Percentiles rank a stretch among this genome's conserved stretches.
Conservation (phyloP, 2,113 vertebrate species). For the Haemorhous mexicanus region DNA sequence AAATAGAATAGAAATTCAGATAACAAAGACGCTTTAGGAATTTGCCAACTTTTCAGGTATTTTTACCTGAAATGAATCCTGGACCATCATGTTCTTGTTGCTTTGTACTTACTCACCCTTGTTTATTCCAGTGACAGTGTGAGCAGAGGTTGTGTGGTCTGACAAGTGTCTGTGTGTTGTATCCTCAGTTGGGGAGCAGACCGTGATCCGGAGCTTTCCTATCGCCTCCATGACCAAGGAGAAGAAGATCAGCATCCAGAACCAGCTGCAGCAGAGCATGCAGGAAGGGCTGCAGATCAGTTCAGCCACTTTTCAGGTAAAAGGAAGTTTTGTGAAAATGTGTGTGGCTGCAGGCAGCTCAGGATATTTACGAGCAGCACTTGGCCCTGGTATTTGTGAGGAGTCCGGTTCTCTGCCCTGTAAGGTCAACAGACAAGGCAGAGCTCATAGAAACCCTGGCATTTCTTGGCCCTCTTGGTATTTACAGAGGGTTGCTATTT, state of each 20-base stretch:
- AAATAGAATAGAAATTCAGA: neutral
- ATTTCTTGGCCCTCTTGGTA: neutral
- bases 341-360: neutral
- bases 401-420: neutral
- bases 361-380: neutral
- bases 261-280: conserved; percentile 93
- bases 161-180: neutral
- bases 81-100: neutral
- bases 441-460: neutral
- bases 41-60: neutral
- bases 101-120: neutral
- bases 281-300: conserved; percentile 95
- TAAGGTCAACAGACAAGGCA: neutral
- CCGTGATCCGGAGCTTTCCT: conserved; percentile 90
- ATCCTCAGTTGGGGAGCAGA: conserved; percentile 90
- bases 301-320: conserved; percentile 94
- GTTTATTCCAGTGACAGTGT: neutral
- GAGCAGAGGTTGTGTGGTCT: neutral
- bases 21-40: neutral
- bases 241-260: conserved; percentile 96
- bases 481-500: neutral
- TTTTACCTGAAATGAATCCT: neutral
- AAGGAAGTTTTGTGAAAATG: neutral
- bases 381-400: neutral
- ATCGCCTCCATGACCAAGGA: conserved; percentile 93